A percentile compares a stretch with the other conserved stretches of the same genome.
These are phyloP conservation scores for Sylvia atricapilla DNA, from an alignment of 2,113 vertebrate genomes.

Conservation along the genomic window DNA sequence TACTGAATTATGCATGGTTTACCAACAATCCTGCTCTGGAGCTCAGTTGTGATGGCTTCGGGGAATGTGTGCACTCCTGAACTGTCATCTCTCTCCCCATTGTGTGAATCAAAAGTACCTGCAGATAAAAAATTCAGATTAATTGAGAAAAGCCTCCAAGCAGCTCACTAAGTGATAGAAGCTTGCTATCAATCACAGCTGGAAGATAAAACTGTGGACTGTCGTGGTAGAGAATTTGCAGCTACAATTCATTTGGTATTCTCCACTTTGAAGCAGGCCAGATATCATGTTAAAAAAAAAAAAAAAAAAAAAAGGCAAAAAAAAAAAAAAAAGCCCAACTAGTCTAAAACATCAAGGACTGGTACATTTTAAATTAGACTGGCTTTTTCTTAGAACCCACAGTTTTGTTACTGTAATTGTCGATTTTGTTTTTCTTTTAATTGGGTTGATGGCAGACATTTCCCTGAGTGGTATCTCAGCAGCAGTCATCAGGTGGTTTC, in stretches of 20 bases:
- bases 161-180: not conserved
- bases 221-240: not conserved
- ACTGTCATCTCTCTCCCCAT: not conserved
- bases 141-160: not conserved
- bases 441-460: not conserved
- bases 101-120: not conserved
- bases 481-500: not conserved
- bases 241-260: not conserved
- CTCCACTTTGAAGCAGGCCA: not conserved
- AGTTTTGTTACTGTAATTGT: not conserved
- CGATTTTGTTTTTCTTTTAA: not conserved
- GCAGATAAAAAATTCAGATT: conserved; percentile 22
- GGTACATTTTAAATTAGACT: not conserved
- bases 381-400: not conserved
- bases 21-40: not conserved
- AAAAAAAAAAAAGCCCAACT: not conserved
- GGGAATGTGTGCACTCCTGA: not conserved
- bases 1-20: not conserved
- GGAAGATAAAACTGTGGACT: not conserved
- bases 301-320: not conserved
- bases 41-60: not conserved
- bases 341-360: not conserved
- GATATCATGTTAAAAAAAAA: not conserved
- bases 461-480: not conserved
- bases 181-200: not conserved